Conservation (phyloP, 2,888 invertebrate species). For the Tridacna crocea region DNA sequence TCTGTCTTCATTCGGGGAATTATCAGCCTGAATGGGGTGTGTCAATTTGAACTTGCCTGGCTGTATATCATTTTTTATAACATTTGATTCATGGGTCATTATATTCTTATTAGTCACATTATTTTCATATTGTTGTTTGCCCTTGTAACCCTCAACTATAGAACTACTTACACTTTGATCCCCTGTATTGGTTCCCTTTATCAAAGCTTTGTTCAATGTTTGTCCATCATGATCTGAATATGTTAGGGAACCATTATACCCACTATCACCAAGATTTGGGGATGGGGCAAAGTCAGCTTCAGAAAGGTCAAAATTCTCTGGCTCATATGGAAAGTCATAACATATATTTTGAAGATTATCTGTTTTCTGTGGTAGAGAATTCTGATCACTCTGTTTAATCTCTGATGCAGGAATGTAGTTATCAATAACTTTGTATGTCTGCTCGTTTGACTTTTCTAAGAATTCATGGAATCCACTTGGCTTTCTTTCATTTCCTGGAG, state of each 20-base stretch:
- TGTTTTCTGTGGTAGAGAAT: not conserved
- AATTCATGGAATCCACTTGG: slow-evolving; percentile 72
- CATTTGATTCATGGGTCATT: not conserved
- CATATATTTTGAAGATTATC: slow-evolving; percentile 35
- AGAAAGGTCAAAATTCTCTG: slow-evolving; percentile 73
- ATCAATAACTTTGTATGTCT: slow-evolving; percentile 64
- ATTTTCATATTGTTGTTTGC: slow-evolving; percentile 1
- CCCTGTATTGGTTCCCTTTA: not conserved
- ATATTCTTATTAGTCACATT: slow-evolving; percentile 17
- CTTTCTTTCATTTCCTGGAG: slow-evolving; percentile 70
- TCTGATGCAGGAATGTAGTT: slow-evolving; percentile 18
- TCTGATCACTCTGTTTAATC: not conserved
- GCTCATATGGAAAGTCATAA: slow-evolving; percentile 72
- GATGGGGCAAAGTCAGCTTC: slow-evolving; percentile 77
- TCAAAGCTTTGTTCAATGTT: not conserved
- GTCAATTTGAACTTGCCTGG: slow-evolving; percentile 28
- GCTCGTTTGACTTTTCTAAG: slow-evolving; percentile 64
- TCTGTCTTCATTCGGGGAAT: slow-evolving; percentile 25
- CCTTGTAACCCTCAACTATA: not conserved
- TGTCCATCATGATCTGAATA: not conserved
- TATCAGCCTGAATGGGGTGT: slow-evolving; percentile 52
- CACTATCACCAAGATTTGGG: slow-evolving; percentile 35
- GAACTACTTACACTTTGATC: slow-evolving; percentile 12
- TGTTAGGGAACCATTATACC: slow-evolving; percentile 42
- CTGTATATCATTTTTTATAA: slow-evolving; percentile 36